A percentile compares a stretch with the other conserved stretches of the same genome.
These are phyloP conservation scores for Falco concolor DNA, from an alignment of 2,797 vertebrate genomes.

Conservation along the genomic window DNA sequence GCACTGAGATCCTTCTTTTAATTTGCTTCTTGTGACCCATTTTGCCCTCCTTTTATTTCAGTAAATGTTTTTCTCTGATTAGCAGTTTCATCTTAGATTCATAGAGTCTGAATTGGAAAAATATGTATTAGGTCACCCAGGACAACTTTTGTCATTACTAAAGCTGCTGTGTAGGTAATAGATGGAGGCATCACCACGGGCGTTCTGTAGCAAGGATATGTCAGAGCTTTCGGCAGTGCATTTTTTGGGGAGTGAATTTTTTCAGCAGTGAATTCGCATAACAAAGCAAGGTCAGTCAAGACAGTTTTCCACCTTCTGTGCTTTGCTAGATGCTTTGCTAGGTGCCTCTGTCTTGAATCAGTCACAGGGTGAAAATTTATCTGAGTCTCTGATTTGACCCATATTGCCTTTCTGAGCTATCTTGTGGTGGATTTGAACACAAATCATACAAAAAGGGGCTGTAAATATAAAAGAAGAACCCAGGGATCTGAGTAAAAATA, in stretches of 20 bases:
- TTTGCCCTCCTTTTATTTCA: slow-evolving; percentile 9
- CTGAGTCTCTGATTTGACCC: background rate
- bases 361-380: background rate
- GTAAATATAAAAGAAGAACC: background rate
- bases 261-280: background rate
- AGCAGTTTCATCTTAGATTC: background rate
- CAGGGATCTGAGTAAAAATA: background rate
- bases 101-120: background rate
- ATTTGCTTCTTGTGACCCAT: slow-evolving; percentile 15
- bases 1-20: background rate
- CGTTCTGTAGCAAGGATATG: background rate
- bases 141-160: background rate
- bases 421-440: background rate
- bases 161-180: background rate
- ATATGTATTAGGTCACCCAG: background rate
- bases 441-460: background rate
- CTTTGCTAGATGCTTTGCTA: background rate
- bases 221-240: accelerated
- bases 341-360: background rate
- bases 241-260: too few species aligned
- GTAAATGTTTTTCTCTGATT: background rate
- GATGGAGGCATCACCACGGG: accelerated
- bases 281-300: background rate
- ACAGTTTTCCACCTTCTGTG: background rate
- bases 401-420: background rate